These are phyloP conservation scores for Teleiodes luculella DNA, from an alignment of 2,888 invertebrate species.

Conservation along the genomic window DNA sequence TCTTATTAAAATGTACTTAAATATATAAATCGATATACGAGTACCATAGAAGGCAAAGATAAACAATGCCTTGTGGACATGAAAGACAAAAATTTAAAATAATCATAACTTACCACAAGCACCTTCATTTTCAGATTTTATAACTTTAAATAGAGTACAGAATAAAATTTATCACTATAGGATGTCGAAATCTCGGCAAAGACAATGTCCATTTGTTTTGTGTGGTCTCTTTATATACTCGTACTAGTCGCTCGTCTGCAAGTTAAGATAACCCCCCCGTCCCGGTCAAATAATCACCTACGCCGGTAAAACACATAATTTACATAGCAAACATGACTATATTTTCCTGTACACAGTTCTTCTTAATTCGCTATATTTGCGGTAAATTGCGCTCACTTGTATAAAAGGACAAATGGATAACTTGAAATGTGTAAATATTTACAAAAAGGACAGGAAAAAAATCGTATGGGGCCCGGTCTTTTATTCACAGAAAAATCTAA, in stretches of 20 bases:
- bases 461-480: too few species aligned
- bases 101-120: conserved; percentile 37
- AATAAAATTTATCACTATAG: too few species aligned
- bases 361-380: conserved; percentile 22
- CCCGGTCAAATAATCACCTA: neutral
- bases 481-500: too few species aligned
- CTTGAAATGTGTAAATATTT: neutral
- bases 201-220: neutral
- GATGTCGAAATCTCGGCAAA: too few species aligned
- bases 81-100: neutral
- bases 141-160: neutral
- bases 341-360: conserved; percentile 41
- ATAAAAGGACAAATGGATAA: neutral
- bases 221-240: conserved; percentile 6
- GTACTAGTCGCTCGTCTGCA: neutral
- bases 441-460: too few species aligned
- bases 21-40: too few species aligned
- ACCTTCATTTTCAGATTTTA: conserved; percentile 37
- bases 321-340: too few species aligned
- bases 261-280: conserved; percentile 2
- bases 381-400: neutral
- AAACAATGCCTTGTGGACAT: too few species aligned
- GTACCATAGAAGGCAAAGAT: too few species aligned
- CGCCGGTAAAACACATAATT: neutral
- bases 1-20: too few species aligned